phyloP scores from a whole-genome alignment of 2,797 vertebrate genomes.

The Florisuga fusca region DNA sequence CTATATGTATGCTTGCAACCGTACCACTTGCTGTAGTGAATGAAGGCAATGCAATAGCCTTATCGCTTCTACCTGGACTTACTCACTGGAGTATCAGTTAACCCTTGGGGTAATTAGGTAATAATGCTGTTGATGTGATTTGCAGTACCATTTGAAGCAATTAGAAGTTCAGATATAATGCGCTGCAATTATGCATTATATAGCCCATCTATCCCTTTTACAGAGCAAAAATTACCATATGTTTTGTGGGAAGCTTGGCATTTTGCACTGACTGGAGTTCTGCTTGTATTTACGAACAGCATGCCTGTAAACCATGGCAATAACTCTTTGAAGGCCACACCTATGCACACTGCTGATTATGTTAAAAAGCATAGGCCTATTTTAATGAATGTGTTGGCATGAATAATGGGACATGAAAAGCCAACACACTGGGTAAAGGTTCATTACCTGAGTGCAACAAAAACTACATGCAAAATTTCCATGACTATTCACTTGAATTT shows the following conservation, averaged over 20 bases:
- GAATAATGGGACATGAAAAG: constrained; percentile 52
- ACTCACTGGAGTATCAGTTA: constrained; percentile 60
- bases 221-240: constrained; percentile 62
- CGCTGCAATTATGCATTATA: constrained; percentile 53
- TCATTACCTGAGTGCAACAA: constrained; percentile 60
- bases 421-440: constrained; percentile 39
- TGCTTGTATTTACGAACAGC: constrained; percentile 29
- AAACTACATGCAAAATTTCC: constrained; percentile 31
- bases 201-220: constrained; percentile 52
- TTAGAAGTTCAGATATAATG: constrained; percentile 67
- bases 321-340: constrained; percentile 55
- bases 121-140: constrained; percentile 56
- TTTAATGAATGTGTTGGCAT: constrained; percentile 52
- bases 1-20: not conserved
- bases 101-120: constrained; percentile 65
- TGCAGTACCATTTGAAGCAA: constrained; percentile 63
- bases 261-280: constrained; percentile 27
- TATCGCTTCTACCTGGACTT: not conserved
- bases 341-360: constrained; percentile 20
- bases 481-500: constrained; percentile 37
- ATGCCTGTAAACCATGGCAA: constrained; percentile 35
- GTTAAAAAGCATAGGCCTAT: constrained; percentile 8
- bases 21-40: not conserved
- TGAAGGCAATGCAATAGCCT: not conserved
- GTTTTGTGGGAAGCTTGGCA: constrained; percentile 59